Evolutionary conservation across 2,797 vertebrate species (phyloP).

Genomic region (Dermochelys coriacea): DNA sequence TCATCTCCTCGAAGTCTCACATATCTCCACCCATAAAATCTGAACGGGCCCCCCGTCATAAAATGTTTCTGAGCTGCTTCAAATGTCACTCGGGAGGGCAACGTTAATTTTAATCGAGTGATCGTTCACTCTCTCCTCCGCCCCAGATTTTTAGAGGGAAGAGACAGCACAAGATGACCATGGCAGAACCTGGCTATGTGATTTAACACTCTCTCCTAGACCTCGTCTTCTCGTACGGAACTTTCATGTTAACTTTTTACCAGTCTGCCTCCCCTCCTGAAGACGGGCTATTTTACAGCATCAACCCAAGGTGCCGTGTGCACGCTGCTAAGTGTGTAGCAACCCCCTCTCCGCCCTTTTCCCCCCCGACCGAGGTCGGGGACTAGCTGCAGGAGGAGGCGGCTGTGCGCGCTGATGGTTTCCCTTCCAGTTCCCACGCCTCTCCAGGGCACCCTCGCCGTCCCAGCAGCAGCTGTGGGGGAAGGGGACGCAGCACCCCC

Average conservation of each 20-base stretch:
- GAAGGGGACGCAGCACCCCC: neutral
- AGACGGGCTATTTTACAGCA: neutral
- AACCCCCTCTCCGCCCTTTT: neutral
- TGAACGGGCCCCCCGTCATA: neutral
- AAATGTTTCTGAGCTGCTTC: neutral
- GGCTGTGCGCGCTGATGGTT: neutral
- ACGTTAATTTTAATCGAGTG: neutral
- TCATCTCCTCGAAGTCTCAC: neutral
- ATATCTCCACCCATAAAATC: neutral
- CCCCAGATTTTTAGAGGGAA: neutral
- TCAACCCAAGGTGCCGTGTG: neutral
- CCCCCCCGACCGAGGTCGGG: neutral
- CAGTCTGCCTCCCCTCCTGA: neutral
- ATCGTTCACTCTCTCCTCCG: neutral
- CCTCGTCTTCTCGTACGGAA: neutral
- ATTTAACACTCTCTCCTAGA: neutral
- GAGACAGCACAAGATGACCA: neutral
- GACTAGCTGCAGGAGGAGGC: neutral
- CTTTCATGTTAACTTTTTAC: neutral
- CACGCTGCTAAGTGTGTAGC: neutral
- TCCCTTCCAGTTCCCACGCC: neutral
- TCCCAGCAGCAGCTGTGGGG: neutral
- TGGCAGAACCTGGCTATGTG: fast-evolving
- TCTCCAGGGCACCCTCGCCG: neutral
- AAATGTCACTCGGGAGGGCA: fast-evolving